Base-by-base conservation (phyloP, 2,797 vertebrate genomes). In the Naso thynnoides region DNA sequence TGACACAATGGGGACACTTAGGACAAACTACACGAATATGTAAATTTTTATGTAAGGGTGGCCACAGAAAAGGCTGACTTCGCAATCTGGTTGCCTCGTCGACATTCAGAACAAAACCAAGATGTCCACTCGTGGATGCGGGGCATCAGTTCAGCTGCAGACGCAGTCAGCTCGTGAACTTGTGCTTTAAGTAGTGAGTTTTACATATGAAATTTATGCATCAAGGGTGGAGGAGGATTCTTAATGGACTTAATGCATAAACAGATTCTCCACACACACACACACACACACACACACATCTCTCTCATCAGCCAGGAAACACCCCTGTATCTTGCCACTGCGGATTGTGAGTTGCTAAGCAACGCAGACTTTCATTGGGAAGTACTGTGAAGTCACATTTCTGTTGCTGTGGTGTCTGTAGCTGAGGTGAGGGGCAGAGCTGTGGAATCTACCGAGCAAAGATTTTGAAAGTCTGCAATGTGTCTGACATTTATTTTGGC, bases 291-390 rank as follows among this genome's bases (percentile, higher is more conserved):
- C 58, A 75, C 71, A 62, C 73, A 67, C 71, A 67, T 29, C 39
- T 75, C 80, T 78, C 83, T 82, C 89, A 84, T 87, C 84, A 88
- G 90, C 89, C 84, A 89, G 94, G 94, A 94, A 95, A 94, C 93
- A 94, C 93, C 94, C 92, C 91, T 92, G 90, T 87, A 93, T 91
- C 90, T 91, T 81, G 77, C 90, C 75, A 90, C 92, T 91, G 92
- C 86, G 81, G 92, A 88, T 87, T 88, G 67, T 52, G 90, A 91
- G 94, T 95, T 95, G 94, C 94, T 93, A 87, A 86, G 94, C 94
- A 95, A 95, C 94, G 75, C 86, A 19, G 86, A 80, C 85, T 94
- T 94, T 93, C 81, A 79, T 79, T 69, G 86, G 86, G 88, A 93
- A 91, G 89, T 79, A 81, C 73, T 86, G 87, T 75, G 86, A 84